Evolutionary conservation across 1,140 invertebrate genomes (phyloP).

Genomic region (Orchesella cincta): DNA sequence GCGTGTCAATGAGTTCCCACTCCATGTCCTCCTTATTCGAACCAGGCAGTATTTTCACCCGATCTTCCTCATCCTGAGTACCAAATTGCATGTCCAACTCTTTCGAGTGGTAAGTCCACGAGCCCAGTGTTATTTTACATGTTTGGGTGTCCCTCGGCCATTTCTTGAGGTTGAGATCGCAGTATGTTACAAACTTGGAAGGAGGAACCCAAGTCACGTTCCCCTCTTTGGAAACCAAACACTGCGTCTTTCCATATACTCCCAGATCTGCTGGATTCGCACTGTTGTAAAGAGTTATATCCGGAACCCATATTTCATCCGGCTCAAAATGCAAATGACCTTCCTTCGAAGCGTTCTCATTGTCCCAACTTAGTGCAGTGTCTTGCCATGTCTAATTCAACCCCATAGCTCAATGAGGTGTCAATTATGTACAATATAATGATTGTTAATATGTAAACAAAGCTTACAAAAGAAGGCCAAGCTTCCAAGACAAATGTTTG

Average conservation of each 20-base stretch:
- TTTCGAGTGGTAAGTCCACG: constrained; percentile 69
- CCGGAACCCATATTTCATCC: constrained; percentile 38
- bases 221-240: constrained; percentile 57
- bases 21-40: constrained; percentile 38
- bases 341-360: constrained; percentile 12
- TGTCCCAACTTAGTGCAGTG: constrained; percentile 30
- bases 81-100: constrained; percentile 64
- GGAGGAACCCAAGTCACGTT: constrained; percentile 70
- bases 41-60: constrained; percentile 5
- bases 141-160: constrained; percentile 75
- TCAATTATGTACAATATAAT: background rate
- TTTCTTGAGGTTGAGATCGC: constrained; percentile 65
- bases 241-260: background rate
- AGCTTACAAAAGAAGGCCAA: constrained; percentile 45
- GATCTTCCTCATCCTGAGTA: background rate
- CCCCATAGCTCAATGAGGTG: background rate
- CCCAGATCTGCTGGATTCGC: constrained; percentile 13
- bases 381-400: constrained; percentile 42
- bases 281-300: constrained; percentile 51
- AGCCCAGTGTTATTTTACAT: constrained; percentile 68
- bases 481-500: constrained; percentile 45
- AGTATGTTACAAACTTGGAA: constrained; percentile 66
- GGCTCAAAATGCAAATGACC: constrained; percentile 36
- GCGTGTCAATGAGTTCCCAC: constrained; percentile 39
- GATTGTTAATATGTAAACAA: background rate